Base-by-base conservation (phyloP, 2,888 invertebrate species). In the Polymixis flavicincta region DNA sequence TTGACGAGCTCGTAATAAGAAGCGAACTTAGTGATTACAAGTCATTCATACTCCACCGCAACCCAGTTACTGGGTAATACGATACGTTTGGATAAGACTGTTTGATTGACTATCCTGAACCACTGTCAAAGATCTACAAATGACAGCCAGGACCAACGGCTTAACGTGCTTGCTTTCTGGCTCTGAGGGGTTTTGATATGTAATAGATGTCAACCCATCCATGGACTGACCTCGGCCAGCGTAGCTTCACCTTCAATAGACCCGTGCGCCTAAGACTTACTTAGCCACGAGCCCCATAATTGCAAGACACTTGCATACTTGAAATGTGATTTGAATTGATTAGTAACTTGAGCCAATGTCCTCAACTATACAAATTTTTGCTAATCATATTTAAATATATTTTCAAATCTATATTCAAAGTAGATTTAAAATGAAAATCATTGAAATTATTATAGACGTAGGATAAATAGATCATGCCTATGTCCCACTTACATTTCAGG, bases 331-430 rank as follows among this genome's bases (percentile, higher is more conserved):
- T 61, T 14, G 5, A 25, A 17, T 69, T 32, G n/a, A 42, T 32
- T 9, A 64, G 17, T 45, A 45, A n/a, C 6, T 13, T 45, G 8
- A 17, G 22, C 17, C 25, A 28, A 8, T 22, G 17, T n/a, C 28
- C 52, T 52, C 28, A 8, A 42, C 37, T 17, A 11, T 22, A 28
- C 73, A 57, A 37, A 50, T 19, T 42, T n/a, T 74, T 28, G 37
- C 7, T 50, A 50, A 42, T 25, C 17, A 42, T 74, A 0, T 50
- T n/a, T n/a, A 50, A 32, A 74, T 74, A n/a, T 55, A 50, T 50
- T 67, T 78, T 66, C 11, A n/a, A 68, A 28, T 50, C 8, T 67
- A 32, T 50, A 25, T 57, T 42, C 0, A 17, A 52, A 14, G 28
- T 57, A 67, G 8, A 7, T 25, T 48, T n/a, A 19, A 73, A 67